phyloP scores from a whole-genome alignment of 2,113 vertebrate genomes.

The Cephalopholis sonnerati region DNA sequence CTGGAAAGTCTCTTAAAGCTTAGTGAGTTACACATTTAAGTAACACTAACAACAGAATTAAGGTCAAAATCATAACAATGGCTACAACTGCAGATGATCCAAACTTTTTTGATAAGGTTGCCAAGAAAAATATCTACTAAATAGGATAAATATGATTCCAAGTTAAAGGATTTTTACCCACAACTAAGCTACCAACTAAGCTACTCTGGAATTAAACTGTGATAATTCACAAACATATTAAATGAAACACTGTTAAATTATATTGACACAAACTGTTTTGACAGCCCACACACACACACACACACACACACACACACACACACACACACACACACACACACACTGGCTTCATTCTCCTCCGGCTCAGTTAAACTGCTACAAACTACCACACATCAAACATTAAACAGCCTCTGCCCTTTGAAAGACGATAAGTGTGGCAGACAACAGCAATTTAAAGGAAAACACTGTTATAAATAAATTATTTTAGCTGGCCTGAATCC shows the following conservation, averaged over 20 bases:
- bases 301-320: neutral
- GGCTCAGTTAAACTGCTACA: constrained; percentile 40
- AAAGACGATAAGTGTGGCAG: constrained; percentile 39
- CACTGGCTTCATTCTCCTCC: neutral
- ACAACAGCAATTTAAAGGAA: constrained; percentile 28
- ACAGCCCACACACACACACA: neutral
- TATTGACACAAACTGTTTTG: constrained; percentile 5
- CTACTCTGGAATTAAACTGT: neutral
- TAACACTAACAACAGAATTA: neutral
- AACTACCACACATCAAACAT: constrained; percentile 42
- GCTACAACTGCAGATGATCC: neutral
- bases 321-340: neutral
- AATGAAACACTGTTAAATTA: neutral
- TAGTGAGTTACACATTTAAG: neutral
- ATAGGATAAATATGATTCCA: neutral
- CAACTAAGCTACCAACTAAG: neutral
- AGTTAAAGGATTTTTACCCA: neutral
- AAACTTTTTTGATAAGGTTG: neutral
- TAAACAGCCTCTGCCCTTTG: constrained; percentile 29
- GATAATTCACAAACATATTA: constrained; percentile 4
- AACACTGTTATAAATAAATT: constrained; percentile 42
- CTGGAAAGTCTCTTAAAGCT: neutral
- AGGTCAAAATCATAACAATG: neutral
- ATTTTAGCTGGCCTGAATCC: constrained; percentile 29
- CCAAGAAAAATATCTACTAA: too few relatives aligned